Conservation (phyloP, 2,888 invertebrate genomes). For the Lochmaea crataegi region DNA sequence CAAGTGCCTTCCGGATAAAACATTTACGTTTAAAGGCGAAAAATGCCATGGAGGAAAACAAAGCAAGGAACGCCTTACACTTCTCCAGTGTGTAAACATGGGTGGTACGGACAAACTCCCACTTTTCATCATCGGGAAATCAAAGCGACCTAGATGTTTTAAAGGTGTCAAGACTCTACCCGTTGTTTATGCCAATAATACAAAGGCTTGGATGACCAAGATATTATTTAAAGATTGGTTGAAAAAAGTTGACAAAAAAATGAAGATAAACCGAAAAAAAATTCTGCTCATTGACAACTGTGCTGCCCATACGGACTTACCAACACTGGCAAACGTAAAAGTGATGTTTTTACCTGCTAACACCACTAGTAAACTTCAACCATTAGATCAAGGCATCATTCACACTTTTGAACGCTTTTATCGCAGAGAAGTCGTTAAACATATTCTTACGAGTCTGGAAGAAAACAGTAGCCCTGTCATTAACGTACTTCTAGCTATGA, state of each 20-base stretch:
- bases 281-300: slow-evolving; percentile 1
- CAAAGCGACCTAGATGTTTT: neutral
- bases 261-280: slow-evolving; percentile 4
- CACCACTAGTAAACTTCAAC: neutral
- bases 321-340: neutral
- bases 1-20: too few relatives aligned
- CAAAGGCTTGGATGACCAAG: neutral
- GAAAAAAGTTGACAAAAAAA: neutral
- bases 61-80: neutral
- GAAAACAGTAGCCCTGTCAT: too few relatives aligned
- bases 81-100: neutral
- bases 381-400: neutral
- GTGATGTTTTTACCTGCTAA: neutral
- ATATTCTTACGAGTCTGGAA: too few relatives aligned
- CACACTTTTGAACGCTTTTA: too few relatives aligned
- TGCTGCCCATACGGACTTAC: slow-evolving; percentile 5
- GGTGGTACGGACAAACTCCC: neutral
- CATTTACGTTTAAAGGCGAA: too few relatives aligned
- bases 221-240: neutral
- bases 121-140: neutral
- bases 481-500: too few relatives aligned
- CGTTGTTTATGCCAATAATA: neutral
- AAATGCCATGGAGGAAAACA: neutral
- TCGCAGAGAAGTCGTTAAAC: too few relatives aligned
- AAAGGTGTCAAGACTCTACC: neutral